Evolutionary conservation across 30 jellyfish, hydroid and myxozoan species (phyloP).

Genomic region (Hydractinia echinata): DNA sequence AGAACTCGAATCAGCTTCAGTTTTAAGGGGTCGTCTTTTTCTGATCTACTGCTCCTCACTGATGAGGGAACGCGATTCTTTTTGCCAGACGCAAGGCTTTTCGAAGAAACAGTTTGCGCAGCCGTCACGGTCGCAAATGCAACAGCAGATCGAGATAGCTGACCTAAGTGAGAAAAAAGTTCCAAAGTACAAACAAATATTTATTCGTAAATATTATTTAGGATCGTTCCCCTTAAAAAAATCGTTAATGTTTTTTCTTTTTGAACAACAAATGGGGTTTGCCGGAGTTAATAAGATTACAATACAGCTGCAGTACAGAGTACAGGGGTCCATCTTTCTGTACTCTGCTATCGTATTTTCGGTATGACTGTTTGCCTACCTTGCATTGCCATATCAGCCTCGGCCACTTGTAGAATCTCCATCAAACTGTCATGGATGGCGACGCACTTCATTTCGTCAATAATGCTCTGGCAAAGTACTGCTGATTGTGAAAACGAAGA

Average conservation of each 20-base stretch:
- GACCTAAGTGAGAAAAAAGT: not conserved
- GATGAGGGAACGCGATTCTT: constrained; percentile 37
- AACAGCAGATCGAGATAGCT: constrained; percentile 21
- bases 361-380: not conserved
- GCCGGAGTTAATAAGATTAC: too few species aligned
- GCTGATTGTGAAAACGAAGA: not conserved
- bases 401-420: constrained; percentile 1
- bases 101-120: constrained; percentile 48
- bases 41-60: constrained; percentile 40
- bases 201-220: too few species aligned
- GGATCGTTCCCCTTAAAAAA: too few species aligned
- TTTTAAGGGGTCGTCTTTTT: constrained; percentile 52
- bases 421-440: constrained; percentile 6
- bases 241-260: too few species aligned
- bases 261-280: too few species aligned
- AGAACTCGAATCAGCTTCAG: constrained; percentile 24
- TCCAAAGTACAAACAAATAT: not conserved
- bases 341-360: too few species aligned
- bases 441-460: not conserved
- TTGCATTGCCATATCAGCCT: constrained; percentile 9
- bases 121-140: constrained; percentile 37
- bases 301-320: too few species aligned
- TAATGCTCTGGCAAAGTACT: not conserved
- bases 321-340: too few species aligned
- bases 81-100: constrained; percentile 47